Evolutionary conservation across 2,888 invertebrate genomes (phyloP), one percentile per base, ranked within the genome.

Genomic region (Psylliodes chrysocephalus): DNA sequence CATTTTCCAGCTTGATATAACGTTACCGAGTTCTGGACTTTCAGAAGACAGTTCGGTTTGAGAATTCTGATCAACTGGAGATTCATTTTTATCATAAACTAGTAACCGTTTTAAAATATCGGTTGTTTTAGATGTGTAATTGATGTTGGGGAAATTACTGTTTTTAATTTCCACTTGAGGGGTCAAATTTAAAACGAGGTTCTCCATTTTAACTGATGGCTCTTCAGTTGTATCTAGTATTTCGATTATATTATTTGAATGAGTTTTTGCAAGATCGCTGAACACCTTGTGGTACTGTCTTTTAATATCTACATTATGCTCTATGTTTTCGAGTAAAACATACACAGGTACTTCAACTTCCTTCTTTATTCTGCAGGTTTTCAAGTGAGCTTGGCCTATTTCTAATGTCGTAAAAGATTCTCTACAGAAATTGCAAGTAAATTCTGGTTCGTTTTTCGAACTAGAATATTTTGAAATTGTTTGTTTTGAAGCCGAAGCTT

Each of bases 11-110:
- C 10, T 14, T 3, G 12, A 35, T 17, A 42, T 1, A 42, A 42
- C 40, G 6, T 44, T 12, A 15, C 60, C 25, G 33, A 66, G 38
- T 33, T 46, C 40, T 17, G 66, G 59, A 25, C 68, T 60, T 44
- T 40, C 57, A 6, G 47, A 2, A 2, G 71, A 68, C 14, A 69
- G 19, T 38, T 66, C 68, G 1, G 69, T 71, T 60, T 71, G 68
- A n/a, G 42, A 10, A 15, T 54, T 8, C 42, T 28, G n/a, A 12
- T 53, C 38, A 10, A 12, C 3, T 2, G 14, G 15, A 10, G 12
- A 12, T 4, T 19, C 10, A 28, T 54, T 15, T 10, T 54, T 40
- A 17, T 42, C 8, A 7, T 4, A 14, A n/a, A 2, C 15, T 17
- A 54, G 28, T 18, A 54, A 42, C 42, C 42, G 38, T 25, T 42